Evolutionary conservation across 1,140 invertebrate genomes (phyloP), one percentile per base, ranked within the genome.

Genomic region (Ectropis grisescens): DNA sequence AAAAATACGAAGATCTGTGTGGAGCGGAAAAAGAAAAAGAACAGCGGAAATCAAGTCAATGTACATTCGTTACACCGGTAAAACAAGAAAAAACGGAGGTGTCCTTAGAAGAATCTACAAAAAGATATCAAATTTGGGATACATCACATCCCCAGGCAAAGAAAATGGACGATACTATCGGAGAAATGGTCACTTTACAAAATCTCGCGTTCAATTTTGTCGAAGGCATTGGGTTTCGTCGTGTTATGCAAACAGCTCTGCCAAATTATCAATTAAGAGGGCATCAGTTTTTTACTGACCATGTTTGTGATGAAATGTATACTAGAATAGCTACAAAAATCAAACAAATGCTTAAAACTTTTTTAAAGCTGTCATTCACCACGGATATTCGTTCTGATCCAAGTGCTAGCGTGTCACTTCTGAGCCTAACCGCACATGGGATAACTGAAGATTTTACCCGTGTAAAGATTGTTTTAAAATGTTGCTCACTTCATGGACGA

Each of bases 151-250:
- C 16, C 14, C 38, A 37, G 28, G 11, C 36, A 27, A 37, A 33
- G 24, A 23, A 49, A 34, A 47, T 50, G 2, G 51, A 55, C 19
- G 10, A 50, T n/a, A 4, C 41, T n/a, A 44, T 55, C 11, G 33
- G n/a, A 12, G 47, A 55, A 47, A 55, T 55, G 51, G 44, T 55
- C 25, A 47, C 43, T 23, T 39, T 50, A 27, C 47, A 50, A 43
- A 37, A 47, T 31, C 33, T 50, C 1, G 23, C 47, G 6, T 49
- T 49, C 19, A 11, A 43, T 43, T 46, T 49, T 32, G 50, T 54
- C 7, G 50, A 54, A 40, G 34, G 38, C 7, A 31, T 45, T 13
- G 50, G 46, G 11, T 54, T 54, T 43, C 36, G 27, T 3, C 34
- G 51, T 11, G 0, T 55, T n/a, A 41, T 50, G 27, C 27, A 55